These are phyloP conservation scores for Oostethus manadensis DNA, from an alignment of 2,113 vertebrate species.

Conservation along the genomic window DNA sequence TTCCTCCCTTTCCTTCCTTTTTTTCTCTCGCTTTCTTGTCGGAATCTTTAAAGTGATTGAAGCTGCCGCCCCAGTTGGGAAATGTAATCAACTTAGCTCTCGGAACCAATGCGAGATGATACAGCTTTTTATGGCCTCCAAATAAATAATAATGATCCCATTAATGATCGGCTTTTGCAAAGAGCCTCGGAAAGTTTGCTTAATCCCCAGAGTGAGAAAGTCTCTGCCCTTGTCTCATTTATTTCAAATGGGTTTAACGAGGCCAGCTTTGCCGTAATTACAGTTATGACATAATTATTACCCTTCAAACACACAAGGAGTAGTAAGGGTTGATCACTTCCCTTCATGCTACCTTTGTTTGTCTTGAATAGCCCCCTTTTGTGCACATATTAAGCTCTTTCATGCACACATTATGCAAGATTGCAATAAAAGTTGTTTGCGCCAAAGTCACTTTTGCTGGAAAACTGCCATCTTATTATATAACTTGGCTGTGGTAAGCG, in stretches of 20 bases:
- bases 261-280: slow-evolving; percentile 38
- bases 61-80: slow-evolving; percentile 12
- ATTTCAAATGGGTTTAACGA: slow-evolving; percentile 32
- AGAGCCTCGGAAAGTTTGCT: slow-evolving; percentile 15
- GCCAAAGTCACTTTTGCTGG: too few relatives aligned
- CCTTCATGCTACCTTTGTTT: not conserved
- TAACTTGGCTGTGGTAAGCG: too few relatives aligned
- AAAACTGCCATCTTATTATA: too few relatives aligned
- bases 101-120: slow-evolving; percentile 12
- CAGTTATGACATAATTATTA: slow-evolving; percentile 43
- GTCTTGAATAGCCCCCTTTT: not conserved
- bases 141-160: slow-evolving; percentile 17
- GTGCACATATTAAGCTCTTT: not conserved
- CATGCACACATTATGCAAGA: too few relatives aligned
- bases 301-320: slow-evolving; percentile 29
- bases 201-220: slow-evolving; percentile 14
- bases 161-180: slow-evolving; percentile 22
- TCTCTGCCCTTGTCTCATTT: slow-evolving; percentile 27
- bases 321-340: slow-evolving; percentile 24
- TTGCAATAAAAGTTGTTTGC: too few relatives aligned
- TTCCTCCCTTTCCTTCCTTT: not conserved
- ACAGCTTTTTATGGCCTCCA: slow-evolving; percentile 5
- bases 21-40: slow-evolving; percentile 9
- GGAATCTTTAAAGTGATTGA: slow-evolving; percentile 24
- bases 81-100: slow-evolving; percentile 20